These are phyloP conservation scores for Pseudorasbora parva DNA, from an alignment of 2,113 vertebrate genomes.

Conservation along the genomic window DNA sequence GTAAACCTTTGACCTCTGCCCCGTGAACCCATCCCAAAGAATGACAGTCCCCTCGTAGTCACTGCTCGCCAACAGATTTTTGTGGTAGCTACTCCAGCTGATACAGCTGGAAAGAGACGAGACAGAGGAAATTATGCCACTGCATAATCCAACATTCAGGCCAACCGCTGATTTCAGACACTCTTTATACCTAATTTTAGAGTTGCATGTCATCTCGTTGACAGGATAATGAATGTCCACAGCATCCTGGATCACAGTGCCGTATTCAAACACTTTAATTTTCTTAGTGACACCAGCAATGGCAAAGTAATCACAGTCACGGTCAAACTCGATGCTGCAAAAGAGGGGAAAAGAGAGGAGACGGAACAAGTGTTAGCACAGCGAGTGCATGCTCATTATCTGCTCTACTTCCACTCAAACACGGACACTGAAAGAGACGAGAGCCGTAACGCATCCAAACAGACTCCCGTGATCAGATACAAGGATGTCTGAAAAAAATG, in stretches of 20 bases:
- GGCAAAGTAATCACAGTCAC: slow-evolving; percentile 99
- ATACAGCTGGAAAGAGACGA: slow-evolving; percentile 87
- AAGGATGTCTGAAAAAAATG: background rate
- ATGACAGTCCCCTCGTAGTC: slow-evolving; percentile 99
- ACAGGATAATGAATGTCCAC: slow-evolving; percentile 99
- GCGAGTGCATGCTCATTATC: slow-evolving; percentile 21
- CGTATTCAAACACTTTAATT: slow-evolving; percentile 99
- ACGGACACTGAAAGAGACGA: background rate
- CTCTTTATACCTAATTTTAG: slow-evolving; percentile 94
- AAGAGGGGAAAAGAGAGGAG: slow-evolving; percentile 16
- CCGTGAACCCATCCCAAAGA: slow-evolving; percentile 98
- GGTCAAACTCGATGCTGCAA: slow-evolving; percentile 96
- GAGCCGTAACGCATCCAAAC: slow-evolving; percentile 7
- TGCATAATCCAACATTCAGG: background rate
- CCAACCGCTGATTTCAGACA: background rate
- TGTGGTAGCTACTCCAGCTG: slow-evolving; percentile 99
- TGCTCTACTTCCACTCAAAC: background rate
- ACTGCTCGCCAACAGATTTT: slow-evolving; percentile 97
- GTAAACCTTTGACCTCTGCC: slow-evolving; percentile 97
- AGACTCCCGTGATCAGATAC: background rate
- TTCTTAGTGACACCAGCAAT: slow-evolving; percentile 99
- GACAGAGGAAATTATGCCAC: background rate
- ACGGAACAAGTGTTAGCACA: slow-evolving; percentile 33
- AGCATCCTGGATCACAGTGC: slow-evolving; percentile 98
- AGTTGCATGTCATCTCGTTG: slow-evolving; percentile 99